Percentiles rank a stretch among this genome's conserved stretches.
phyloP scores from a whole-genome alignment of 1,140 invertebrate genomes.

The Varroa destructor region DNA sequence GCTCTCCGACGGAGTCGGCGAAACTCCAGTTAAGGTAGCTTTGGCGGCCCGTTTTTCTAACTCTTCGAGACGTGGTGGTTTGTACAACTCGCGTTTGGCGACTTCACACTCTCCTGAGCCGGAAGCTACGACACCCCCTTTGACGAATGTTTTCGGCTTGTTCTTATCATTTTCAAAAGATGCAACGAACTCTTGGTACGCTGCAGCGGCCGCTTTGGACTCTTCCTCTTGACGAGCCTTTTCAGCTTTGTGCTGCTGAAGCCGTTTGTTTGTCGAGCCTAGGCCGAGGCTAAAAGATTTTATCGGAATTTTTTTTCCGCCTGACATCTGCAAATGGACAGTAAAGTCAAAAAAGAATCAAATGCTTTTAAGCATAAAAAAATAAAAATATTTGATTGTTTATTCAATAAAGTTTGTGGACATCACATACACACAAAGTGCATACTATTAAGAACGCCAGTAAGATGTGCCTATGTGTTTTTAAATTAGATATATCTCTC shows the following conservation, averaged over 20 bases:
- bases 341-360: too few relatives aligned
- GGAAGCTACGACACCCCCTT: slow-evolving; percentile 88
- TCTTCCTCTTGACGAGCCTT: slow-evolving; percentile 34
- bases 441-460: too few relatives aligned
- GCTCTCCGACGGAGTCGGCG: slow-evolving; percentile 37
- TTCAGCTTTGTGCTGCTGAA: slow-evolving; percentile 30
- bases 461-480: too few relatives aligned
- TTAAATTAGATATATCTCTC: too few relatives aligned
- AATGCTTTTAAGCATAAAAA: too few relatives aligned
- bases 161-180: slow-evolving; percentile 76
- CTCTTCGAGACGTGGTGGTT: slow-evolving; percentile 63
- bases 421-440: too few relatives aligned
- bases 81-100: slow-evolving; percentile 62
- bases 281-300: slow-evolving; percentile 20
- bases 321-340: slow-evolving; percentile 3
- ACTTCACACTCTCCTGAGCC: slow-evolving; percentile 81
- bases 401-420: too few relatives aligned
- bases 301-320: slow-evolving; percentile 1
- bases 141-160: slow-evolving; percentile 80
- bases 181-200: slow-evolving; percentile 91
- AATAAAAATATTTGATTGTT: too few relatives aligned
- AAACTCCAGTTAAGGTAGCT: too few relatives aligned
- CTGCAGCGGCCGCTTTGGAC: slow-evolving; percentile 46
- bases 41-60: slow-evolving; percentile 46
- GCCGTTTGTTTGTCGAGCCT: slow-evolving; percentile 7